Conservation (phyloP, 1,140 invertebrate genomes). For the Drosophila parvula region DNA sequence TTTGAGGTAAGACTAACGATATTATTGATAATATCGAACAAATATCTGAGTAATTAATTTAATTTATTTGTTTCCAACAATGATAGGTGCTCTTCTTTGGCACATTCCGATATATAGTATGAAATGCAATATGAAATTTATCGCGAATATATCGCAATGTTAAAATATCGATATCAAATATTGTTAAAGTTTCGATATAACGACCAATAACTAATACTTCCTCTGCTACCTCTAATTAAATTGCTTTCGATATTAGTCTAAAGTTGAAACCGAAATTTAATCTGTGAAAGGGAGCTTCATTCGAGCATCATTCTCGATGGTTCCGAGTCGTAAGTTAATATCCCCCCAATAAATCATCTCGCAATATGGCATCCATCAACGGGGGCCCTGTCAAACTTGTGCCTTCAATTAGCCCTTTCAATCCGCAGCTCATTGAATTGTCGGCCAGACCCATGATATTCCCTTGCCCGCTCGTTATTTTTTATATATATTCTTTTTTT, state of each 20-base stretch:
- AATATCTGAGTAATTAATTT: too few relatives aligned
- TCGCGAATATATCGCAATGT: too few relatives aligned
- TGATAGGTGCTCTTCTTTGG: not conserved
- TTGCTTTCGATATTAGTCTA: not conserved
- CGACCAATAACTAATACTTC: too few relatives aligned
- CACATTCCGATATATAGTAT: too few relatives aligned
- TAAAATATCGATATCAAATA: too few relatives aligned
- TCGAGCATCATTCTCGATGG: too few relatives aligned
- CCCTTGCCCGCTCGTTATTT: not conserved
- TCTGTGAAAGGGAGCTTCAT: not conserved
- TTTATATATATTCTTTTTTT: constrained; percentile 8
- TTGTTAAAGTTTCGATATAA: too few relatives aligned
- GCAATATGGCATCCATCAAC: constrained; percentile 6
- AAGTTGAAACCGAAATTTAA: not conserved
- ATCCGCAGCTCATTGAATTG: constrained; percentile 40
- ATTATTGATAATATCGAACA: too few relatives aligned
- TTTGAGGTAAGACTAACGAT: too few relatives aligned
- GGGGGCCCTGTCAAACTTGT: constrained; percentile 13
- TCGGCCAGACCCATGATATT: constrained; percentile 22
- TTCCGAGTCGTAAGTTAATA: not conserved
- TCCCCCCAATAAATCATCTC: constrained; percentile 2
- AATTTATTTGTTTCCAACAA: too few relatives aligned
- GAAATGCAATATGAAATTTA: too few relatives aligned
- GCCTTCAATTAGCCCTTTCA: constrained; percentile 34
- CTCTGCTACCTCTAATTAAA: too few relatives aligned